Base-by-base conservation (phyloP, 2,797 vertebrate genomes). In the Melanotaenia boesemani region DNA sequence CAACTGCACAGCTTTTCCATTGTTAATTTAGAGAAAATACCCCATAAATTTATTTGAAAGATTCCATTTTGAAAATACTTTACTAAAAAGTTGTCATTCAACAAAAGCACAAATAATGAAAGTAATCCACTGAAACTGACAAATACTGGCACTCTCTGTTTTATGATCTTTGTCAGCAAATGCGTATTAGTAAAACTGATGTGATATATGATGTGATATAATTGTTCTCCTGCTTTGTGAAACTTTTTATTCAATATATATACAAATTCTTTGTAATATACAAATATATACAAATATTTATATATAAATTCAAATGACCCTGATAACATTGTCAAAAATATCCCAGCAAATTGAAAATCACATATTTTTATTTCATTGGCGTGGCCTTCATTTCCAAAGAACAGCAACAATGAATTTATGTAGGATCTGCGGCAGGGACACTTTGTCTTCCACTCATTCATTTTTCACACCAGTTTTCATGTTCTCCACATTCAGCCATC, bases 401-500 rank as follows among this genome's bases (percentile, higher is more conserved):
- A 67, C 57, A 63, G 58, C 66, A 54, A 57, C 75, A 61, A 30
- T 60, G n/a, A 79, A 86, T 83, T 78, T 61, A 80, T 67, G 61
- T 66, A 56, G 73, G 77, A 62, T 82, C 55, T 39, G 72, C 69
- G 67, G 76, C n/a, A 63, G 70, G 58, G 73, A 66, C 74, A 75
- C 72, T 83, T 84, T 32, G 72, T 85, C 83, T 85, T 77, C 74
- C 52, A 26, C 82, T 82, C 79, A 93, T 93, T 90, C 64, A 92
- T 90, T 90, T 90, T 88, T 91, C 73, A 87, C 80, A 74, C 36
- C 55, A 59, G 82, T 60, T 79, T 81, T 67, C 39, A 67, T 81
- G 84, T 88, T 87, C 81, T 66, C 75, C 34, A 55, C 78, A 78
- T 87, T 79, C 86, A 90, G 86, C 83, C 84, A 83, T 93, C 88